A percentile compares a stretch with the other conserved stretches of the same genome.
Conservation (phyloP, 2,113 vertebrate species). For the Mandrillus leucophaeus region DNA sequence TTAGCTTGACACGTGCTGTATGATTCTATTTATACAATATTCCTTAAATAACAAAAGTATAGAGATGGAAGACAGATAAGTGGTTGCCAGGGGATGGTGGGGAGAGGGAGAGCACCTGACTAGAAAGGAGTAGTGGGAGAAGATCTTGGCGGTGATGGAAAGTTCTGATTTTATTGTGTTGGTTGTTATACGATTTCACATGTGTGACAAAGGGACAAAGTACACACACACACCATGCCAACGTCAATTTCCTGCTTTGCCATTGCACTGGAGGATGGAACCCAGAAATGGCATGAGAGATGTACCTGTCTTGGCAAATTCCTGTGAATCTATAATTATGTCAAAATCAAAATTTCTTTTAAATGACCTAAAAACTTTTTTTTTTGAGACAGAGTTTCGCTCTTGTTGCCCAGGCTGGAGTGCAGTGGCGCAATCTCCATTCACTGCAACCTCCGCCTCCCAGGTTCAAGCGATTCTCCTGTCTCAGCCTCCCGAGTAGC, state of each 20-base stretch:
- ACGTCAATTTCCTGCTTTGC: not conserved
- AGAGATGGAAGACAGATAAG: not conserved
- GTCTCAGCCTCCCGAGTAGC: too few species aligned
- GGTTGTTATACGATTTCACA: not conserved
- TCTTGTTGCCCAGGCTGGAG: too few species aligned
- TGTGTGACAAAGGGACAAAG: accelerated
- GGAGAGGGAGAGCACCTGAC: not conserved
- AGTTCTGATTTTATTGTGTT: not conserved
- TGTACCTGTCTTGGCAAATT: not conserved
- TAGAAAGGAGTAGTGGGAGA: accelerated
- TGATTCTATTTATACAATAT: not conserved
- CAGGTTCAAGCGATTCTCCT: too few species aligned
- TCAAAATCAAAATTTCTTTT: not conserved
- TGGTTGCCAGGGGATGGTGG: too few species aligned
- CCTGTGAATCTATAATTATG: not conserved
- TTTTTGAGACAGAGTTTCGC: too few species aligned
- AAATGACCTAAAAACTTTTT: not conserved
- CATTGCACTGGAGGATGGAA: accelerated
- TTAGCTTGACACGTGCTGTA: not conserved
- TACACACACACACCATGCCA: accelerated
- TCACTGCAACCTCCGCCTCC: too few species aligned
- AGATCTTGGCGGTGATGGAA: not conserved
- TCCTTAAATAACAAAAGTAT: not conserved
- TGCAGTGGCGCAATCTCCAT: too few species aligned
- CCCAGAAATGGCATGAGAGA: accelerated